Evolutionary conservation across 2,888 invertebrate species (phyloP).

Genomic region (Strigamia transsilvanica): DNA sequence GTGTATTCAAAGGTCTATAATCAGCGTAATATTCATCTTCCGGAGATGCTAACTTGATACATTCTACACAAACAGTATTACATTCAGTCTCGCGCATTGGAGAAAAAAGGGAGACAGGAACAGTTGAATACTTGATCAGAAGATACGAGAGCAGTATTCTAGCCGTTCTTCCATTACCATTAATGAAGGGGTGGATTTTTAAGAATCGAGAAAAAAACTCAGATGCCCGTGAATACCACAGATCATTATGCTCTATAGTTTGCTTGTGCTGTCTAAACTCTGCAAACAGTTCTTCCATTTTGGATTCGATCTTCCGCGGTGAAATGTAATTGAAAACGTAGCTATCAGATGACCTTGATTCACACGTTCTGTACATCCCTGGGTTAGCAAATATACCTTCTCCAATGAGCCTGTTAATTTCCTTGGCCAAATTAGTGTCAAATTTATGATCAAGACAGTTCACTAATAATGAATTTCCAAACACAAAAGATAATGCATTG

Average conservation of each 20-base stretch:
- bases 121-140: background rate
- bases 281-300: background rate
- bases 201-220: background rate
- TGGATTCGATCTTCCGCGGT: background rate
- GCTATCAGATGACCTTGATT: background rate
- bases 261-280: background rate
- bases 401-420: background rate
- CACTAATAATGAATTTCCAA: background rate
- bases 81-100: too few relatives aligned
- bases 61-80: too few relatives aligned
- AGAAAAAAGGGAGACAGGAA: background rate
- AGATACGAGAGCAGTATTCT: background rate
- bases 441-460: too few relatives aligned
- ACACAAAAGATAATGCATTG: background rate
- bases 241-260: background rate
- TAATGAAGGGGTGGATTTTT: background rate
- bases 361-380: background rate
- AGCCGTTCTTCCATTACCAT: background rate
- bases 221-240: background rate
- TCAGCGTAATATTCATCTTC: too few relatives aligned
- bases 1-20: too few relatives aligned
- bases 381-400: background rate
- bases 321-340: background rate
- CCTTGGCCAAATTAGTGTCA: background rate
- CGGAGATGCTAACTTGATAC: too few relatives aligned